phyloP scores from a whole-genome alignment of 2,888 invertebrate genomes.

The Stenichneumon culpator region DNA sequence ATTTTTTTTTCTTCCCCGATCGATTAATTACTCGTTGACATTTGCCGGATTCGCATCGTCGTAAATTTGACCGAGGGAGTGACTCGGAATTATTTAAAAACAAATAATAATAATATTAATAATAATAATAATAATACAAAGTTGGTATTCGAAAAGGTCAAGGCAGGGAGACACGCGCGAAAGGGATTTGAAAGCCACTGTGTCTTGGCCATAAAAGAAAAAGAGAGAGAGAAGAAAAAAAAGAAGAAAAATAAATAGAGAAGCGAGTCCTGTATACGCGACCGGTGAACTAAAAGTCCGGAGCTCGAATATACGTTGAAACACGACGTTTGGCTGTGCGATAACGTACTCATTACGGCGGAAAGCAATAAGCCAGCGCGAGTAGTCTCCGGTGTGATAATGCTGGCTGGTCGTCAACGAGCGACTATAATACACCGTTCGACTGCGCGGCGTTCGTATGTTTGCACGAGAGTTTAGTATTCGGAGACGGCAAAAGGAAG shows the following conservation, averaged over 20 bases:
- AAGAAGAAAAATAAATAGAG: neutral
- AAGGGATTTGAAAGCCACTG: conserved; percentile 47
- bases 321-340: conserved; percentile 31
- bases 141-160: conserved; percentile 37
- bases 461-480: conserved; percentile 49
- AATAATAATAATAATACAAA: neutral
- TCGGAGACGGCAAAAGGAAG: conserved; percentile 49
- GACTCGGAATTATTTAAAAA: neutral
- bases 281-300: conserved; percentile 19
- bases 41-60: neutral
- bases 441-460: neutral
- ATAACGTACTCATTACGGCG: conserved; percentile 53
- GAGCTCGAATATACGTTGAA: neutral
- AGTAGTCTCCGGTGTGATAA: conserved; percentile 25
- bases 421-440: conserved; percentile 16
- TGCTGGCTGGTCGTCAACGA: neutral
- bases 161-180: conserved; percentile 17
- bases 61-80: neutral
- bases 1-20: neutral
- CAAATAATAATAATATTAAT: neutral
- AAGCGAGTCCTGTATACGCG: neutral
- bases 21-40: conserved; percentile 7
- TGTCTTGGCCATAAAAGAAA: conserved; percentile 21
- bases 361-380: conserved; percentile 1
- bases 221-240: neutral